Evolutionary conservation across 2,113 vertebrate genomes (phyloP), one percentile per base, ranked within the genome.

Genomic region (Raja brachyura): DNA sequence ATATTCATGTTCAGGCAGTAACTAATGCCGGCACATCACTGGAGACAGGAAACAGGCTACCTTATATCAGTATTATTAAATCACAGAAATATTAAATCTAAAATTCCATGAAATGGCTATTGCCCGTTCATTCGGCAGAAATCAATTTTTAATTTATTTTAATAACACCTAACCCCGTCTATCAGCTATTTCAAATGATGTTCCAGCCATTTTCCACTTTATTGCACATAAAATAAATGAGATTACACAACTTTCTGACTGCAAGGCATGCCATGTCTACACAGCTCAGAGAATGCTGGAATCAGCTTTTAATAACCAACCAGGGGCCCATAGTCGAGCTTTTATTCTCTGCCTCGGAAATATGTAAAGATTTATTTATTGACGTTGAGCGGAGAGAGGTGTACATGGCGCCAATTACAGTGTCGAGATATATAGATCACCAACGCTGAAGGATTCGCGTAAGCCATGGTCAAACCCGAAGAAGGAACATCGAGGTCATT

Each of bases 91-190:
- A 92, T 92, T 92, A 70, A 92, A 92, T 66, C 73, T 92, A 92
- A 92, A 73, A 92, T 14, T 73, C 90, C 66, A 73, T 92, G 90
- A 92, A 92, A 92, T 92, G 66, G 22, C 90, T 92, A 48, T n/a
- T 73, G 63, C 90, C 39, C 28, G 68, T 39, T 28, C 68, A 92
- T 92, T 92, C 54, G 90, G 68, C 68, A 54, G 39, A 92, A 92
- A 92, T 92, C 90, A 92, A 92, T 92, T 92, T 92, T 92, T 92
- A 92, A 92, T 92, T 92, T 92, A 66, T 92, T 92, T 92, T 92
- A 92, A 92, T 92, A 92, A 92, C 68, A 92, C 54, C 90, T 73
- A 73, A 92, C 90, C 90, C 73, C 90, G 33, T 73, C 63, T 73
- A 73, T 92, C 90, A 92, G 90, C 66, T 54, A n/a, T 92, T 73